Evolutionary conservation across 1,140 invertebrate species (phyloP).

Genomic region (Drosophila kanapiae): DNA sequence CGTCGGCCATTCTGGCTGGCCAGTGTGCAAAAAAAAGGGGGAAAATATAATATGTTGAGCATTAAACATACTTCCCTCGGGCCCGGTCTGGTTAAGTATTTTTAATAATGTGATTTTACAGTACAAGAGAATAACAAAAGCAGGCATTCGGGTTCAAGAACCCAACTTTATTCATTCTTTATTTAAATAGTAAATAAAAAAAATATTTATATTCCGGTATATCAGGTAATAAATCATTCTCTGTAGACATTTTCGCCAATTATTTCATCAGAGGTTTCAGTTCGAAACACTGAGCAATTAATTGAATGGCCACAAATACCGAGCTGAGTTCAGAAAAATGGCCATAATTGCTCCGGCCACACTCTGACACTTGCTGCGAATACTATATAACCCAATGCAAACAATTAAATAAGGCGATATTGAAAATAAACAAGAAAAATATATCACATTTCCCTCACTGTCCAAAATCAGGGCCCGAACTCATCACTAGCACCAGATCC

Average conservation of each 20-base stretch:
- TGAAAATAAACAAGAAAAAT: constrained; percentile 23
- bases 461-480: constrained; percentile 9
- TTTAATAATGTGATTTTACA: constrained; percentile 41
- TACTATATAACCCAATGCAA: constrained; percentile 4
- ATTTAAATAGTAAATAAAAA: constrained; percentile 8
- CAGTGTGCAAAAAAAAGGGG: constrained; percentile 30
- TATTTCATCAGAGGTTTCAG: constrained; percentile 39
- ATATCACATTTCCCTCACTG: constrained; percentile 10
- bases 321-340: constrained; percentile 1
- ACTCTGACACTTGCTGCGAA: constrained; percentile 26
- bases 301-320: constrained; percentile 36
- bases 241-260: constrained; percentile 6
- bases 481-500: constrained; percentile 10
- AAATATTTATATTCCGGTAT: background rate
- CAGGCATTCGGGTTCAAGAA: background rate
- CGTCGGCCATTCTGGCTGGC: constrained; percentile 30
- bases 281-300: constrained; percentile 14
- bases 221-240: background rate
- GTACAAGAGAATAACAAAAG: background rate
- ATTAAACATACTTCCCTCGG: constrained; percentile 3
- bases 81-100: constrained; percentile 31
- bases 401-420: constrained; percentile 12
- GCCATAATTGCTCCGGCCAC: constrained; percentile 27
- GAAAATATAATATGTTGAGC: constrained; percentile 14
- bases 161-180: constrained; percentile 8